Evolutionary conservation across 53 echinoderm and acorn worm genomes (phyloP), one percentile per base, ranked within the genome.

Genomic region (Actinopyga echinites): DNA sequence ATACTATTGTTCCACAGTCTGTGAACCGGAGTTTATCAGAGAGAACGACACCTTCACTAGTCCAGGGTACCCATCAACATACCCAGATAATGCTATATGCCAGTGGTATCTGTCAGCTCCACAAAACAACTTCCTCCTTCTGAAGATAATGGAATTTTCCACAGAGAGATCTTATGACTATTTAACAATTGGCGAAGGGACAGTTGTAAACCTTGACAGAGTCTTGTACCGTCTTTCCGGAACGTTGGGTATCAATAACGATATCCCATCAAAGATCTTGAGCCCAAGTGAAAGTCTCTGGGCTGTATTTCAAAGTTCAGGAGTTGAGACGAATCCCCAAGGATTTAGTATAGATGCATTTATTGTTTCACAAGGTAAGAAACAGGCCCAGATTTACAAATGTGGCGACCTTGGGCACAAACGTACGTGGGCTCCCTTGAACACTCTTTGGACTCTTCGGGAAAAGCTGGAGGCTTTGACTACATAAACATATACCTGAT

Each of bases 71-170:
- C 89, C 88, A 20, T 11, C 65, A 3, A 86, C 86, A 0, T 94
- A 94, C 81, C 94, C 94, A 7, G 54, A 83, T 15, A 89, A 91
- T 37, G 80, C 63, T 23, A 36, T 74, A 63, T 94, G 94, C 65
- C 64, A 85, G 4, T 94, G 94, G 94, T 40, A 45, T 7, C 66
- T 94, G 33, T 38, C 28, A 25, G 80, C 91, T 20, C 91, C 81
- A 2, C 75, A 86, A 40, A 52, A 65, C 52, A 73, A 88, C 43
- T 88, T 52, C 66, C 45, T 83, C 21, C 77, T 88, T n/a, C 55
- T 88, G 20, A 69, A 88, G 64, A 77, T 88, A 26, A 22, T 17
- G 13, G 75, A 88, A 28, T 88, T 88, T 75, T 57, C 83, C 37
- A 88, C 88, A 20, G 24, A 38, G 21, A 34, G 31, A 10, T 74